Evolutionary conservation across 2,888 invertebrate genomes (phyloP), one percentile per base, ranked within the genome.

Genomic region (Agriotes lineatus): DNA sequence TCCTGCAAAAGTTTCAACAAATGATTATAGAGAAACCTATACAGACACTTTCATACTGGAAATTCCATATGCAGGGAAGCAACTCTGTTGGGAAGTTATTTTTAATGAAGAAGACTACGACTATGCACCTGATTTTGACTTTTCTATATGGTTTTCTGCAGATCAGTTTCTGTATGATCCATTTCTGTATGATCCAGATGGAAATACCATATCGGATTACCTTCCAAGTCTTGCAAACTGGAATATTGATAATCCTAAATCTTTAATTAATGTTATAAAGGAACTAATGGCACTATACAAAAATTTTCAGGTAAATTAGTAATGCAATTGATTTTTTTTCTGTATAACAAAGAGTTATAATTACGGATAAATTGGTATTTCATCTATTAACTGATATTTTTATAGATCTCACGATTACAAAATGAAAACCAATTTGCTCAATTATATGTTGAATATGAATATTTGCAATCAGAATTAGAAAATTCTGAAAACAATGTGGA

Each of bases 91-190:
- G 91, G 90, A 91, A 78, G 85, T 93, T 10, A 84, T 92, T 67
- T 93, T 93, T 82, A 90, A 92, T 79, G 83, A 82, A 10, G 81
- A 83, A 56, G 79, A 82, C 70, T 72, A 77, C 19, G 67, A 64
- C 9, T 88, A 90, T 77, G 90, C 92, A 3, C 93, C 93, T 0
- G 93, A 93, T 80, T 92, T 93, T 79, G 86, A 90, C 76, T 93
- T 93, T 82, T 88, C 91, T 74, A 91, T 93, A 80, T n/a, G n/a
- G n/a, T n/a, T n/a, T n/a, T n/a, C n/a, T n/a, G n/a, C n/a, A n/a
- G n/a, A n/a, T n/a, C n/a, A n/a, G n/a, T n/a, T n/a, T n/a, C n/a
- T n/a, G n/a, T n/a, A n/a, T n/a, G 88, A 89, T 39, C 85, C 84
- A 54, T 93, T 93, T 81, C 82, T 90, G 20, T 86, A 84, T 60